These are phyloP conservation scores for Pilophorus perplexus DNA, from an alignment of 2,888 invertebrate genomes.

Conservation along the genomic window DNA sequence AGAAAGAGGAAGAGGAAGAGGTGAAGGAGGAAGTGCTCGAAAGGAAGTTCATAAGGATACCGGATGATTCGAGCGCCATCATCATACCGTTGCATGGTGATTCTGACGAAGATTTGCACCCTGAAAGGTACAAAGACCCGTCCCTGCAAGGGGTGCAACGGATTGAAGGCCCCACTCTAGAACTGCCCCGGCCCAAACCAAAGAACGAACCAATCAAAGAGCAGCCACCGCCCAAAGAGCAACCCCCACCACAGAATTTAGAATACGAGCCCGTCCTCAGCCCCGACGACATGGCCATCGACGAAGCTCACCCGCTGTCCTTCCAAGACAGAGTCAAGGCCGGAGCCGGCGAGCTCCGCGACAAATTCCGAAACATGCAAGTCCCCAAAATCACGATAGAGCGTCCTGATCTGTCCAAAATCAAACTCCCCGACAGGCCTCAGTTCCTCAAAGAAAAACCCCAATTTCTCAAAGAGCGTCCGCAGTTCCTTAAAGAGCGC, in stretches of 20 bases:
- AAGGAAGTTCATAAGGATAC: constrained; percentile 50
- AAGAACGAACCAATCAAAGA: neutral
- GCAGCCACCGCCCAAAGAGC: neutral
- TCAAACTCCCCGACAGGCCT: constrained; percentile 51
- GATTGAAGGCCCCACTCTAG: constrained; percentile 28
- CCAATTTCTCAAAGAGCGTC: constrained; percentile 39
- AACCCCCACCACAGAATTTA: neutral
- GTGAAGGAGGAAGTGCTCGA: constrained; percentile 57
- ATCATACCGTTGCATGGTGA: constrained; percentile 48
- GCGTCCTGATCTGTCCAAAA: constrained; percentile 61
- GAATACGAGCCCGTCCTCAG: constrained; percentile 25
- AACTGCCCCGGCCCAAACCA: neutral
- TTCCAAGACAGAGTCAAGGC: constrained; percentile 54
- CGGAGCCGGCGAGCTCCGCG: constrained; percentile 70
- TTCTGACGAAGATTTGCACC: constrained; percentile 46
- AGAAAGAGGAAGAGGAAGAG: constrained; percentile 46
- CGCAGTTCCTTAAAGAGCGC: constrained; percentile 42
- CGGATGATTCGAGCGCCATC: constrained; percentile 45
- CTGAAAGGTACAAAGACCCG: constrained; percentile 41
- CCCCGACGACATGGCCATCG: constrained; percentile 21
- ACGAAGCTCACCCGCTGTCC: constrained; percentile 58
- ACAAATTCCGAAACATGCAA: constrained; percentile 62
- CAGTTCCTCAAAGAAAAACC: constrained; percentile 43
- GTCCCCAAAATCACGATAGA: constrained; percentile 60
- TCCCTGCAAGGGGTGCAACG: constrained; percentile 30